phyloP scores from a whole-genome alignment of 2,797 vertebrate genomes.

The Phoebastria nigripes region DNA sequence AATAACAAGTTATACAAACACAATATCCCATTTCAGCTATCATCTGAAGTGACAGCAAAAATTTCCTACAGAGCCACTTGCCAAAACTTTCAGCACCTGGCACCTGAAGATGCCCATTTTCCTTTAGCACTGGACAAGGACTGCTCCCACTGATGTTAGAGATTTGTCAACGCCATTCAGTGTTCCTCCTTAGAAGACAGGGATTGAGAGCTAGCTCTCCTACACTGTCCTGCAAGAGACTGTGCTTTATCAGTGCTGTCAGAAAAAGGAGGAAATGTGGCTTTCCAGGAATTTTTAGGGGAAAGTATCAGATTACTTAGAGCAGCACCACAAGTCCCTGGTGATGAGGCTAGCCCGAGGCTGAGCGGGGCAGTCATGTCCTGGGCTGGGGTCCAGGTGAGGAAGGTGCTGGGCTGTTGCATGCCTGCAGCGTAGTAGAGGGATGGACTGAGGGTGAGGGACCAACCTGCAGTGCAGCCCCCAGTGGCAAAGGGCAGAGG shows the following conservation, averaged over 20 bases:
- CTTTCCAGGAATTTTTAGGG: neutral
- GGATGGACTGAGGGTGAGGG: neutral
- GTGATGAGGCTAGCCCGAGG: neutral
- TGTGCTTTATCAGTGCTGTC: neutral
- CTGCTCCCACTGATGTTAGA: neutral
- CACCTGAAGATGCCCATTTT: neutral
- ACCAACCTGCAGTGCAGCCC: neutral
- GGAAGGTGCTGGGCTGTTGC: neutral
- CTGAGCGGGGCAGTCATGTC: neutral
- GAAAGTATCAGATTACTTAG: neutral
- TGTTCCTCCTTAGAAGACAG: neutral
- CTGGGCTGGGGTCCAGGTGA: neutral
- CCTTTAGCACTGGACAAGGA: neutral
- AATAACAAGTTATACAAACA: neutral
- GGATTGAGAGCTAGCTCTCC: neutral
- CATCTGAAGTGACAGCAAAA: neutral
- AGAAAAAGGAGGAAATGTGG: neutral
- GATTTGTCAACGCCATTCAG: neutral
- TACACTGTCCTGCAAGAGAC: neutral
- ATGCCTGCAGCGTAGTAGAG: neutral
- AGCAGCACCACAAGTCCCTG: neutral
- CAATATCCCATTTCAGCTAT: neutral
- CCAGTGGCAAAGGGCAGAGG: neutral
- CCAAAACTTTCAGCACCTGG: neutral
- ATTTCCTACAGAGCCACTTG: neutral